These are phyloP conservation scores for Phalangium opilio DNA, from an alignment of 2,888 invertebrate species.

Conservation along the genomic window DNA sequence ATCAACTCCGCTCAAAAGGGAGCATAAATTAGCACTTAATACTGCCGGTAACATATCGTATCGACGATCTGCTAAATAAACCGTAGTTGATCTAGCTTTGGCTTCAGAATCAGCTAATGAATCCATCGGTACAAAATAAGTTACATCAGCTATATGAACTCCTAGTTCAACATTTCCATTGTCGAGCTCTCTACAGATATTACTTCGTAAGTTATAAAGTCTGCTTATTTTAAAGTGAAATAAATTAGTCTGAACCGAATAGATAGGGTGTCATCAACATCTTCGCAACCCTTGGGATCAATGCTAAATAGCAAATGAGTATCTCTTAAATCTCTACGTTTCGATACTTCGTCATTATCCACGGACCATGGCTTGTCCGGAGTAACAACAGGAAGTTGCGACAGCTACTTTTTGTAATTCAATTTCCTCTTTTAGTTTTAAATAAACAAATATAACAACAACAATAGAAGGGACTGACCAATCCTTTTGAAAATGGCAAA, in stretches of 20 bases:
- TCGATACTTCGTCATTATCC: conserved; percentile 22
- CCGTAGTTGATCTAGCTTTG: conserved; percentile 33
- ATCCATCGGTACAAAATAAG: conserved; percentile 33
- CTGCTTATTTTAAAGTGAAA: not conserved
- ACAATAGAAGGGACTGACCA: conserved; percentile 19
- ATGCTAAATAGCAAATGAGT: conserved; percentile 30
- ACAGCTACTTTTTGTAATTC: conserved; percentile 21
- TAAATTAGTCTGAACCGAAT: conserved; percentile 22
- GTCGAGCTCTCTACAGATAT: conserved; percentile 22
- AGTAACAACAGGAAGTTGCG: conserved; percentile 26
- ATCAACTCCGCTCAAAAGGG: conserved; percentile 27
- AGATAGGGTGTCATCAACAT: conserved; percentile 31
- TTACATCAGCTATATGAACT: conserved; percentile 40
- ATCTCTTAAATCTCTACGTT: conserved; percentile 26
- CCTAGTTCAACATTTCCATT: conserved; percentile 31
- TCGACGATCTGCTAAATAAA: conserved; percentile 33
- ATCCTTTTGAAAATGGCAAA: conserved; percentile 25
- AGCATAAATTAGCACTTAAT: conserved; percentile 30
- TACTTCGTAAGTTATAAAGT: not conserved
- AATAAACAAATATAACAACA: no score
- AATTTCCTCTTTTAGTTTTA: no score
- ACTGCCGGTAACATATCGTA: conserved; percentile 31
- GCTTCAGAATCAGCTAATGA: conserved; percentile 34
- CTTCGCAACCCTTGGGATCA: conserved; percentile 32
- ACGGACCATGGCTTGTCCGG: conserved; percentile 25